Base-by-base conservation (phyloP, 2,797 vertebrate species). In the Epinephelus awoara region DNA sequence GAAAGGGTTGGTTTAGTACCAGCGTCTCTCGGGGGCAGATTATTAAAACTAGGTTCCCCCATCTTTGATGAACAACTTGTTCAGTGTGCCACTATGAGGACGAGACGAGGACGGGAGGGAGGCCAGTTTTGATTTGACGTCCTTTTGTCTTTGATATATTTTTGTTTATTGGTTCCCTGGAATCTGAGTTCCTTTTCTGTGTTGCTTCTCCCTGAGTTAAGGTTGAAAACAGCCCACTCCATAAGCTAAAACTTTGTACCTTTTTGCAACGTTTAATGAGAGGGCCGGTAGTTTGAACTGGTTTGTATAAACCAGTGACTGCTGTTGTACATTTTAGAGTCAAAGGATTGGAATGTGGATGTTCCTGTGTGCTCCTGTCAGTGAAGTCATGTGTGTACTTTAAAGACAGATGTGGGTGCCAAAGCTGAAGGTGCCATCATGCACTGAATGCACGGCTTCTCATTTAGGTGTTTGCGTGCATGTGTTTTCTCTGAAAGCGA, bases 21-120 rank as follows among this genome's bases (percentile, higher is more conserved):
- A 9, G 7, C 5, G 19, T 86, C 87, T 85, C 80, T 62, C 1
- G 34, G 77, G 85, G 86, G 69, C 73, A 64, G 42, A 64, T 80
- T 79, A 73, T 71, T 74, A 29, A 66, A 85, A 72, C 77, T 67
- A 73, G 67, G 54, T 64, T 6, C 54, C 71, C 55, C 11, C 56
- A 23, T 23, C n/a, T 70, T 90, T 88, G 72, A 85, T 85, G 82
- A 85, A 56, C 61, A 63, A 11, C 71, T 47, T 75, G 54, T 88
- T 82, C 63, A 66, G 38, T 67, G 72, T 83, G 75, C 78, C 51
- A 56, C 67, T 71, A 51, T 47, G 23, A 79, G 51, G 25, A 51
- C 25, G 51, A 79, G 34, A 34, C 5, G 25, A 42, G 23, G 19
- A 14, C 27, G 42, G 38, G 23, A 75, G 23, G 55, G 46, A 66